These are phyloP conservation scores for Philopedon plagiatum DNA, from an alignment of 2,888 invertebrate genomes.

Conservation along the genomic window DNA sequence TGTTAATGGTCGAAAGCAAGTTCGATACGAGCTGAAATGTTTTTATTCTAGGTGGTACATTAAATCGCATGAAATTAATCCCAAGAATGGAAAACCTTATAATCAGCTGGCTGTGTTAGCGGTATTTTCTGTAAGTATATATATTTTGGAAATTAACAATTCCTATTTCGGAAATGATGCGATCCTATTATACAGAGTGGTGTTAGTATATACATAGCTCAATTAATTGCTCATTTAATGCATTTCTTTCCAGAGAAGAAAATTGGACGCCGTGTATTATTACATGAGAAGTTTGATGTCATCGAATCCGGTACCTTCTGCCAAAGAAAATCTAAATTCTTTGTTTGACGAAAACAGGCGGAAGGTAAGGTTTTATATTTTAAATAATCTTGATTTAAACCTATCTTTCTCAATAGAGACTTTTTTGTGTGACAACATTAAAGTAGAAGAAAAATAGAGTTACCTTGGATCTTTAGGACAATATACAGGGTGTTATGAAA, in stretches of 20 bases:
- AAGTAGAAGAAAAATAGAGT: too few species aligned
- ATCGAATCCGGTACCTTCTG: slow-evolving; percentile 92
- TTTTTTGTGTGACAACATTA: too few species aligned
- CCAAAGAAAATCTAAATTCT: slow-evolving; percentile 89
- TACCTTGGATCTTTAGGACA: too few species aligned
- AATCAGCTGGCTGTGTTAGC: slow-evolving; percentile 95
- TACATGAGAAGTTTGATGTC: slow-evolving; percentile 96
- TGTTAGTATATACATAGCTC: too few species aligned
- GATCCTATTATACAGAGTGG: too few species aligned
- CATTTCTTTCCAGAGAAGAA: slow-evolving; percentile 82
- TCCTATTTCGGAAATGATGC: too few species aligned
- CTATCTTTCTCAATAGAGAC: too few species aligned
- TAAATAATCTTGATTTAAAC: too few species aligned
- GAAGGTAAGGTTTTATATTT: slow-evolving; percentile 74
- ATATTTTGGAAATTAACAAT: slow-evolving; percentile 44
- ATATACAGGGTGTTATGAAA: too few species aligned
- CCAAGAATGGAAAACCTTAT: slow-evolving; percentile 95
- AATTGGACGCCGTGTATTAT: slow-evolving; percentile 96
- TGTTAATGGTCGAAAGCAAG: too few species aligned
- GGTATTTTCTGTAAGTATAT: slow-evolving; percentile 80
- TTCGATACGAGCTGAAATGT: too few species aligned
- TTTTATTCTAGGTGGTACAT: slow-evolving; percentile 86
- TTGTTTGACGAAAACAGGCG: slow-evolving; percentile 94
- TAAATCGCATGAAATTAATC: slow-evolving; percentile 93
- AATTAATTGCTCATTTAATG: too few species aligned